A percentile compares a stretch with the other conserved stretches of the same genome.
phyloP scores from a whole-genome alignment of 2,888 invertebrate species.

The Ptycholaimellus sp. region DNA sequence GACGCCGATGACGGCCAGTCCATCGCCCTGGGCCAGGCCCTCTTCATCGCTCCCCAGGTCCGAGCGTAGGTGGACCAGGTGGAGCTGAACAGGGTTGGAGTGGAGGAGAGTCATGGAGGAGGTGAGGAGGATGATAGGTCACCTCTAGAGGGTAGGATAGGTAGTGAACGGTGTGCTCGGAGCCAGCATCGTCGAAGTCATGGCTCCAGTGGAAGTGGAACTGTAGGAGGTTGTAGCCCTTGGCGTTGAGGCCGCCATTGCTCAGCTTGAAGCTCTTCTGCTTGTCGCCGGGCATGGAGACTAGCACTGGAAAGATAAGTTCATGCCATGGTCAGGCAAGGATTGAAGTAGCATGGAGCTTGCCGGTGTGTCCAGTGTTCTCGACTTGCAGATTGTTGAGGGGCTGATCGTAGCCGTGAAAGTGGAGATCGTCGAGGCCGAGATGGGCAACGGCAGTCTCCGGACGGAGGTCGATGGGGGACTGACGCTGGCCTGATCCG shows the following conservation, averaged over 20 bases:
- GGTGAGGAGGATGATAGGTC: background rate
- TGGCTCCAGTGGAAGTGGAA: slow-evolving; percentile 35
- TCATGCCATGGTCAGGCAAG: too few relatives aligned
- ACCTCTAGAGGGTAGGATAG: slow-evolving; percentile 28
- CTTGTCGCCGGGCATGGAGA: too few relatives aligned
- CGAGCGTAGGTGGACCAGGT: slow-evolving; percentile 18
- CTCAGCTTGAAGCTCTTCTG: too few relatives aligned
- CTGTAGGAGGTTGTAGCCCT: slow-evolving; percentile 26
- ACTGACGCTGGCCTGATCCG: too few relatives aligned
- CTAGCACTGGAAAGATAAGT: too few relatives aligned
- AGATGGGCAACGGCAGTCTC: too few relatives aligned
- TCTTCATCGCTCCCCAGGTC: slow-evolving; percentile 12
- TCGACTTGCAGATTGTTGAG: too few relatives aligned
- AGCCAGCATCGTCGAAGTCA: slow-evolving; percentile 25
- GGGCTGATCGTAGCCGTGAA: too few relatives aligned
- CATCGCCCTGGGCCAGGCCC: slow-evolving; percentile 13
- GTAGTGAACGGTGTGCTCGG: slow-evolving; percentile 31
- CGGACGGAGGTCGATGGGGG: too few relatives aligned
- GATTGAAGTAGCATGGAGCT: too few relatives aligned
- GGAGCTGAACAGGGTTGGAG: slow-evolving; percentile 11
- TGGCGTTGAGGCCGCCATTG: slow-evolving; percentile 21
- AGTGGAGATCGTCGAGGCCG: too few relatives aligned
- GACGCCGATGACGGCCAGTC: slow-evolving; percentile 19
- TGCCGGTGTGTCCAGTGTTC: too few relatives aligned
- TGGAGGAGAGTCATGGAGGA: background rate